Base-by-base conservation (phyloP, 1,140 invertebrate genomes). In the Leptopilina clavipes region DNA sequence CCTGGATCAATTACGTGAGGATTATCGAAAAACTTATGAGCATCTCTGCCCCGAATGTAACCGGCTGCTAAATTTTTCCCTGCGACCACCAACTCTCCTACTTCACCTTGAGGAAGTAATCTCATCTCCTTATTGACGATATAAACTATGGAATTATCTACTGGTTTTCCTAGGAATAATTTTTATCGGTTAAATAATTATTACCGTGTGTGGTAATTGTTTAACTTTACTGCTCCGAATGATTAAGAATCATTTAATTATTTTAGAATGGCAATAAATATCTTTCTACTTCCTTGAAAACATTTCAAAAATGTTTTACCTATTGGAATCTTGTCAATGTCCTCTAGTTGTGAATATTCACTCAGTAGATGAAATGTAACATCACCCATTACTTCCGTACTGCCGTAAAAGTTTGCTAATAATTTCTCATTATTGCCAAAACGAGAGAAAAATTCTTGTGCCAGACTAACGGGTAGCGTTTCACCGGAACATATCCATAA, bases 371-470 rank as follows among this genome's bases (percentile, higher is more conserved):
- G 92, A 82, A 92, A 95, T 0, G 95, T 95, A 3, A 96, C 95
- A 84, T 96, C 95, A 0, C 94, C 95, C 94, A 95, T 95, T 11
- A 96, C 93, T 88, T 98, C 96, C 0, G 96, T 97, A 78, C 96
- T 97, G 0, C 96, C 96, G 82, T 97, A 98, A 86, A 97, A 97
- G 84, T 98, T 98, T 70, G 94, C 95, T 9, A 97, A 85, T 14
- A 91, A 90, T 75, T 94, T 93, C 0, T 90, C 87, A 2, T 91
- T 89, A 72, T 91, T 87, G 5, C 89, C 83, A 76, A 96, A 97
- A 76, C 92, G 92, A 22, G 91, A 86, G 85, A 95, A 96, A 88
- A 97, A 97, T 80, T 95, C 92, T 44, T 92, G 86, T 0, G 94
- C 94, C 14, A 97, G 83, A 0, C 93, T 87, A 8, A 93, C 91